Percentiles rank a stretch among this genome's conserved stretches.
Conservation (phyloP, 2,888 invertebrate species). For the Siphlonurus alternatus region DNA sequence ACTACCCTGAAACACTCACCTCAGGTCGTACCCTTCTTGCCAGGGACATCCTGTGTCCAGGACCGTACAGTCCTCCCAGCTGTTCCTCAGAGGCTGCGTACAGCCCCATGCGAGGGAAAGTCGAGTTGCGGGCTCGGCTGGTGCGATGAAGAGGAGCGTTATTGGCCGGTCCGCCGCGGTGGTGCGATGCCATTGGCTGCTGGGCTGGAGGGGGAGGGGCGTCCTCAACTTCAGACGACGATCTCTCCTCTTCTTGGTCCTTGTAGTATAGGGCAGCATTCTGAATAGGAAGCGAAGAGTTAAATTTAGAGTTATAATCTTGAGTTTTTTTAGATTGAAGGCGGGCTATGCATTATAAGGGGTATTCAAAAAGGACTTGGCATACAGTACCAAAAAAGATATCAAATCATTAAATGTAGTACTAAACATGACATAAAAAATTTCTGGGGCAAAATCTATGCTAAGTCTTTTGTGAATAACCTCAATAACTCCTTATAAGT, state of each 20-base stretch:
- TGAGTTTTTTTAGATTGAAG: too few relatives aligned
- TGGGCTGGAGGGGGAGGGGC: not conserved
- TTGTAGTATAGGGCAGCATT: not conserved
- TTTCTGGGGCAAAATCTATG: too few relatives aligned
- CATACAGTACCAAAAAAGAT: too few relatives aligned
- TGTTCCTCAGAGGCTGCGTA: not conserved
- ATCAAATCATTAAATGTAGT: too few relatives aligned
- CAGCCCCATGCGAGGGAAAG: not conserved
- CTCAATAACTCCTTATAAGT: too few relatives aligned
- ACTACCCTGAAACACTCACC: not conserved
- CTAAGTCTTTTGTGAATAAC: too few relatives aligned
- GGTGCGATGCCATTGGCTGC: not conserved
- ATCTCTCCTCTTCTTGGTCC: not conserved
- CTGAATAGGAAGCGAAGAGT: too few relatives aligned
- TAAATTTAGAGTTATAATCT: too few relatives aligned
- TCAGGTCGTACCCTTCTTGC: not conserved
- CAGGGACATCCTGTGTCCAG: not conserved
- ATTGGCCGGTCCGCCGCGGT: not conserved
- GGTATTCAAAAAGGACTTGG: too few relatives aligned
- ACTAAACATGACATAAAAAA: too few relatives aligned
- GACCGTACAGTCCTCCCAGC: not conserved
- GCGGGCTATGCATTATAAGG: too few relatives aligned
- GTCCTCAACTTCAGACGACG: not conserved
- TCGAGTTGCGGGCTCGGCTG: not conserved
- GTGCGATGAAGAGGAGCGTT: not conserved